phyloP scores from a whole-genome alignment of 2,797 vertebrate genomes.

The Diplodus sargus region DNA sequence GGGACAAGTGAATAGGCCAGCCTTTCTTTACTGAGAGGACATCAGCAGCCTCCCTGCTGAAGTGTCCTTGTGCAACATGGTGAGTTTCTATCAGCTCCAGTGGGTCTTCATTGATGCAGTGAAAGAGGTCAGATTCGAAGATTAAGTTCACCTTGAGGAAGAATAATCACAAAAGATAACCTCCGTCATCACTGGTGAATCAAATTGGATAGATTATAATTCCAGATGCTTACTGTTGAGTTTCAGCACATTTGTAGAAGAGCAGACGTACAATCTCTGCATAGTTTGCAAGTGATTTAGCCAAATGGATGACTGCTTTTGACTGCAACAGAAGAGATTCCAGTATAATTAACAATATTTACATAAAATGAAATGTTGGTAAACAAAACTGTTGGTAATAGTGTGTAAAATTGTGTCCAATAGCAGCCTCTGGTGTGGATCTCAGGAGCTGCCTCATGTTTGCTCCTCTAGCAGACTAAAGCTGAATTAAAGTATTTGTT shows the following conservation, averaged over 20 bases:
- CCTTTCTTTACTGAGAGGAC: constrained; percentile 4
- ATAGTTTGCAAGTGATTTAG: not conserved
- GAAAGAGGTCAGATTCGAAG: constrained; percentile 15
- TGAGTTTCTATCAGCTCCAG: constrained; percentile 14
- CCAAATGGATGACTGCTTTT: not conserved
- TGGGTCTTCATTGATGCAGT: not conserved
- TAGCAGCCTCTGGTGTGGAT: constrained; percentile 49
- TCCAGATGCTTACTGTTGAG: not conserved
- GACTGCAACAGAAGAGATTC: not conserved
- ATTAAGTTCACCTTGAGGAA: constrained; percentile 26
- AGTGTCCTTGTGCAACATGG: constrained; percentile 40
- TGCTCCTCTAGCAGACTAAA: not conserved
- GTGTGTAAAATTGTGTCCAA: not conserved
- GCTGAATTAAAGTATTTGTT: not conserved
- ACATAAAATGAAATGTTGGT: not conserved
- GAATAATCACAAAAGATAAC: constrained; percentile 13
- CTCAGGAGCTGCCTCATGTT: not conserved
- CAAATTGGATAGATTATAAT: not conserved
- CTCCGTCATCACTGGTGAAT: not conserved
- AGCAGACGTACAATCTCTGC: not conserved
- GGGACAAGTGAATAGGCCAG: not conserved
- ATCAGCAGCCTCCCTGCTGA: constrained; percentile 38
- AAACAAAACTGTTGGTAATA: not conserved
- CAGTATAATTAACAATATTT: not conserved
- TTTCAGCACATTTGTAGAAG: not conserved